Evolutionary conservation across 2,797 vertebrate genomes (phyloP).

Genomic region (Coilia nasus): DNA sequence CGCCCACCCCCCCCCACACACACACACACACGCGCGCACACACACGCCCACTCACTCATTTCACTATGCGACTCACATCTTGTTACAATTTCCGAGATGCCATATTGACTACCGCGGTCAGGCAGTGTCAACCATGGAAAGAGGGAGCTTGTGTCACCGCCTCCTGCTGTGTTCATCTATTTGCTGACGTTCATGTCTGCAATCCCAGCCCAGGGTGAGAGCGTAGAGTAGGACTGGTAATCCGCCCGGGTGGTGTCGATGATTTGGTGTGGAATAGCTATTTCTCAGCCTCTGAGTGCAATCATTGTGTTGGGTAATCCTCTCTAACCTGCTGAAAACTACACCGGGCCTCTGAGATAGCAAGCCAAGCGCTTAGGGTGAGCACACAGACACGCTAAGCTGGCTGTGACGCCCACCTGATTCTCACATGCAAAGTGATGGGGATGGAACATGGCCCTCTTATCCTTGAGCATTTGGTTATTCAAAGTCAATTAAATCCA

Average conservation of each 20-base stretch:
- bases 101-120: constrained; percentile 21
- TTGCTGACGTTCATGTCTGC: background rate
- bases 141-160: background rate
- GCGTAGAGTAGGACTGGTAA: background rate
- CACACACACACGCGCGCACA: too few relatives aligned
- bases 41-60: background rate
- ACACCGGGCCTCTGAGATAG: background rate
- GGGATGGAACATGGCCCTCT: background rate
- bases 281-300: background rate
- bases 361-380: background rate
- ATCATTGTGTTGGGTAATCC: constrained; percentile 28
- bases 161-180: background rate
- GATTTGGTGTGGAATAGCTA: constrained; percentile 24
- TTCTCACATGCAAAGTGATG: background rate
- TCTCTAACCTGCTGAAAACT: background rate
- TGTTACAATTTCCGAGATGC: constrained; percentile 10
- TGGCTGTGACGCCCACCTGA: background rate
- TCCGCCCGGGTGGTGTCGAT: constrained; percentile 12
- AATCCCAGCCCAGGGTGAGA: background rate
- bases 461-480: background rate
- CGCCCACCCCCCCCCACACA: too few relatives aligned
- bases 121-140: background rate
- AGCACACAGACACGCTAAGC: background rate
- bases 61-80: background rate
- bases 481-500: constrained; percentile 23